These are phyloP conservation scores for Ceriagrion tenellum DNA, from an alignment of 2,888 invertebrate genomes.

Conservation along the genomic window DNA sequence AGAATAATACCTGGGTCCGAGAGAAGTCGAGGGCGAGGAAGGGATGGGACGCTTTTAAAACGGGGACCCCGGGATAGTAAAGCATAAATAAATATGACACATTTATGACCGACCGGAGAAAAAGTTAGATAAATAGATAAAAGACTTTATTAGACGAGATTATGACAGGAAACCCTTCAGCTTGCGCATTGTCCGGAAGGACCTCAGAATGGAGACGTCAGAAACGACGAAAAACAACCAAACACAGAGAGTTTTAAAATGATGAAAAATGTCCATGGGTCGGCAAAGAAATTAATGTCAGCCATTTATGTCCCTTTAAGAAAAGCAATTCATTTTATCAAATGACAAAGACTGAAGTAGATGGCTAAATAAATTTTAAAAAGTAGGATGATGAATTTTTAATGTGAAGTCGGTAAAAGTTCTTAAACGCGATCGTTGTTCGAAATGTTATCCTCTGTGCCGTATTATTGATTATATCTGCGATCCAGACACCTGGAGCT, in stretches of 20 bases:
- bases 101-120: slow-evolving; percentile 36
- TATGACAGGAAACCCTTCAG: slow-evolving; percentile 42
- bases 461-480: too few relatives aligned
- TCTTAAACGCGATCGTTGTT: too few relatives aligned
- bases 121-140: slow-evolving; percentile 52
- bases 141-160: slow-evolving; percentile 53
- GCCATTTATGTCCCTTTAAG: not conserved
- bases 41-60: not conserved
- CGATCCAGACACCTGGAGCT: too few relatives aligned
- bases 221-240: not conserved
- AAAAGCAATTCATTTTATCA: not conserved
- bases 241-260: not conserved
- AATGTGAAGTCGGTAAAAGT: not conserved
- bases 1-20: not conserved
- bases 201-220: slow-evolving; percentile 34
- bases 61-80: slow-evolving; percentile 40
- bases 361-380: not conserved
- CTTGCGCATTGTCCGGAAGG: not conserved
- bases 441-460: too few relatives aligned
- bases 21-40: slow-evolving; percentile 22
- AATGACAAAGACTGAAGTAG: not conserved
- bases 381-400: not conserved
- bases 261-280: not conserved
- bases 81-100: slow-evolving; percentile 63
- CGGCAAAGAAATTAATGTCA: not conserved